Evolutionary conservation across 2,888 invertebrate genomes (phyloP), one percentile per base, ranked within the genome.

Genomic region (Halictus ligatus): DNA sequence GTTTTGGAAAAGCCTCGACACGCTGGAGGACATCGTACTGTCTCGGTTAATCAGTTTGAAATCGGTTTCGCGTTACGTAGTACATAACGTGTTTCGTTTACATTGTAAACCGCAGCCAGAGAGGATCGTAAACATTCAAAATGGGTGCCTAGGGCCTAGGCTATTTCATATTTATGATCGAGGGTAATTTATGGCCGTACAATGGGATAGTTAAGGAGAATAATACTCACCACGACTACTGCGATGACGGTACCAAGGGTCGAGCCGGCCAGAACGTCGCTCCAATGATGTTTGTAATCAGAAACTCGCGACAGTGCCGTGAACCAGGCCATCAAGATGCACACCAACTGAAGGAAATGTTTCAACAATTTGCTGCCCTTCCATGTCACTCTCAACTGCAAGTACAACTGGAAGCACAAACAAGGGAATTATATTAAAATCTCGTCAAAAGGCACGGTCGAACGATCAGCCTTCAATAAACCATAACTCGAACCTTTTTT

Each of bases 221-320:
- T 72, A 74, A 79, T 91, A 96, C 97, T 97, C 94, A 98, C 98
- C 95, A 97, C 96, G 89, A 98, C 94, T 77, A 97, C 91, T 83
- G 98, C 98, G 78, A 96, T 96, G 40, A 96, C 92, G n/a, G 96
- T 94, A 15, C 98, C 98, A 87, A 98, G 96, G 54, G 96, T 92
- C 88, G 97, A 96, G 0, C 99, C 99, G 78, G 97, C 97, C 50
- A 99, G 96, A 3, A 99, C 99, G 95, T 99, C 99, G 93, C 98
- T 99, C 98, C 99, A 99, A 94, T 99, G 99, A 95, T 99, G 99
- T 95, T 99, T 99, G 96, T 99, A 98, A 96, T 99, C 98, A 0
- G 98, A 98, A 60, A 99, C 97, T 58, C 99, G 96, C 1, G 98
- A 98, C 96, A 99, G 96, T n/a, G 98, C 97, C 15, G 98, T 98